phyloP scores from a whole-genome alignment of 2,888 invertebrate genomes.

The Blera fallax region DNA sequence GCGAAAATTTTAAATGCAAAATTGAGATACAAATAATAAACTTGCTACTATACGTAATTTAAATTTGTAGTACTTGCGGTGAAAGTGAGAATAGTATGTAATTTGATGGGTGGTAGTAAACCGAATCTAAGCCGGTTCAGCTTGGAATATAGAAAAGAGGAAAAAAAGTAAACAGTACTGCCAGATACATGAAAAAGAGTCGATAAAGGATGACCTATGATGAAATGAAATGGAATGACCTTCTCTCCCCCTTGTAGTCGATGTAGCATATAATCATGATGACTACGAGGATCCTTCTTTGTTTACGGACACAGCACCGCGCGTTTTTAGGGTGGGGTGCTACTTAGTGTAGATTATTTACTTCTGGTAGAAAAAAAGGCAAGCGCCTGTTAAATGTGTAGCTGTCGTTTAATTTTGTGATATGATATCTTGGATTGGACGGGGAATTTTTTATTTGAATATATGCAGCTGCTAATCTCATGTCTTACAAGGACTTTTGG shows the following conservation, averaged over 20 bases:
- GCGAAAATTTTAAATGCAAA: neutral
- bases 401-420: neutral
- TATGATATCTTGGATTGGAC: neutral
- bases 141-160: neutral
- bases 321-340: slow-evolving; percentile 59
- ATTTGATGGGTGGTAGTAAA: neutral
- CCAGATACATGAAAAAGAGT: neutral
- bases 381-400: neutral
- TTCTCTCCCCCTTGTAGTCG: slow-evolving; percentile 24
- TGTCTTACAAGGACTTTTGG: neutral
- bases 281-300: slow-evolving; percentile 28
- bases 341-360: slow-evolving; percentile 26
- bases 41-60: neutral
- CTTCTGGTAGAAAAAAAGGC: neutral
- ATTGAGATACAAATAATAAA: slow-evolving; percentile 4
- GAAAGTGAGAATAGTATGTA: slow-evolving; percentile 17
- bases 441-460: neutral
- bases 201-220: slow-evolving; percentile 37
- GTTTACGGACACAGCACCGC: slow-evolving; percentile 35
- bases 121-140: neutral
- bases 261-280: neutral
- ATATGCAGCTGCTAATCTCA: neutral
- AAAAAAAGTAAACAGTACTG: slow-evolving; percentile 1
- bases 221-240: slow-evolving; percentile 53
- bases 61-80: neutral